A percentile compares a stretch with the other conserved stretches of the same genome.
Conservation (phyloP, 2,888 invertebrate species). For the Sesia apiformis region DNA sequence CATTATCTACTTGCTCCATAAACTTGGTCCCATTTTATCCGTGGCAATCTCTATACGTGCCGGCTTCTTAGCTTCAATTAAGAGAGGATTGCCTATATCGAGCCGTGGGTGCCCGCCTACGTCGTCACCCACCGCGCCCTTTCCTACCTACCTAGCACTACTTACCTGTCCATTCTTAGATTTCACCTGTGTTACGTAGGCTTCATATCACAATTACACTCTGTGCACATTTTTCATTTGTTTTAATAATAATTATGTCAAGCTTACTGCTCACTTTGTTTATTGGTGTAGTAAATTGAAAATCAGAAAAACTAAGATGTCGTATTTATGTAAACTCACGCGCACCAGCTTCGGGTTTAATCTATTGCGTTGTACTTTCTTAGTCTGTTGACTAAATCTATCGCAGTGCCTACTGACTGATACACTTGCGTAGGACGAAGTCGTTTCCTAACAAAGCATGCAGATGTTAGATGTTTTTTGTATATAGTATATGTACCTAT, state of each 20-base stretch:
- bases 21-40: conserved; percentile 36
- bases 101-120: conserved; percentile 72
- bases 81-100: conserved; percentile 52
- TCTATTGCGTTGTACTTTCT: conserved; percentile 11
- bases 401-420: conserved; percentile 16
- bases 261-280: conserved; percentile 51
- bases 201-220: conserved; percentile 44
- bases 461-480: conserved; percentile 40
- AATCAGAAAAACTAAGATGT: conserved; percentile 21
- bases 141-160: conserved; percentile 37
- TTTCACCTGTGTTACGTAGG: conserved; percentile 38
- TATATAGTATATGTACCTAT: conserved; percentile 8
- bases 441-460: conserved; percentile 31
- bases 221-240: conserved; percentile 42
- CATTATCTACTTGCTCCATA: conserved; percentile 29
- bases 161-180: conserved; percentile 42
- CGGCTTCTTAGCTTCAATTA: conserved; percentile 56
- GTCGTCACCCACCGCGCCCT: conserved; percentile 44
- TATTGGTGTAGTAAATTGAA: conserved; percentile 47
- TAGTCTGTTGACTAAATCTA: conserved; percentile 10
- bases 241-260: conserved; percentile 22
- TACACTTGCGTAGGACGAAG: conserved; percentile 20
- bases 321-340: conserved; percentile 27
- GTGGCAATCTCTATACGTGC: conserved; percentile 45
- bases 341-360: conserved; percentile 26